phyloP scores from a whole-genome alignment of 2,888 invertebrate species.

The Tetragonisca angustula region DNA sequence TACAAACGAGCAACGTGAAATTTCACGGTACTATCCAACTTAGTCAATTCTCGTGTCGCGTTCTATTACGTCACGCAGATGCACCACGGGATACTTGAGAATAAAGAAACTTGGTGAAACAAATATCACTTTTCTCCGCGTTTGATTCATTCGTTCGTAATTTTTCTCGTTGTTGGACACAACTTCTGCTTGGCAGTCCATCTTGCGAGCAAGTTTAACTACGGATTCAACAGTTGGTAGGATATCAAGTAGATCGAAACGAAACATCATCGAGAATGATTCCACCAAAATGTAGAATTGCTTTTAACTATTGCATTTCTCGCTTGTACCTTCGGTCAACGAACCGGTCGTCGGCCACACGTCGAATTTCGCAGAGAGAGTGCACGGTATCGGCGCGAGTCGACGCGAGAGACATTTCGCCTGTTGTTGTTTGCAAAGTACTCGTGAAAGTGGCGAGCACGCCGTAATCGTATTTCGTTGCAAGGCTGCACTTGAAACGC shows the following conservation, averaged over 20 bases:
- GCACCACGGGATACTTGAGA: neutral
- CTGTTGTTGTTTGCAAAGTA: slow-evolving; percentile 30
- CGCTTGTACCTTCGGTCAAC: neutral
- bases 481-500: slow-evolving; percentile 43
- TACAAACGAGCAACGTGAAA: neutral
- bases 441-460: slow-evolving; percentile 31
- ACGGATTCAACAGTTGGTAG: neutral
- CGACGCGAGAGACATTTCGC: slow-evolving; percentile 19
- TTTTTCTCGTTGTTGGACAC: too few relatives aligned
- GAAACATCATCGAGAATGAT: too few relatives aligned
- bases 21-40: neutral
- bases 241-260: neutral
- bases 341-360: too few relatives aligned
- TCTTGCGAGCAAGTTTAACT: neutral
- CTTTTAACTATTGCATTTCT: too few relatives aligned
- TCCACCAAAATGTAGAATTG: neutral
- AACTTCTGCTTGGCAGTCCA: too few relatives aligned
- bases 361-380: neutral
- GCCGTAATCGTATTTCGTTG: slow-evolving; percentile 50
- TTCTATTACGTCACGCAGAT: neutral
- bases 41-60: neutral
- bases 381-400: neutral
- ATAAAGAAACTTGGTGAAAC: too few relatives aligned
- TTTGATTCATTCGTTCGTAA: too few relatives aligned
- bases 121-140: too few relatives aligned